phyloP scores from a whole-genome alignment of 2,797 vertebrate species.

The Macroramphosus scolopax region DNA sequence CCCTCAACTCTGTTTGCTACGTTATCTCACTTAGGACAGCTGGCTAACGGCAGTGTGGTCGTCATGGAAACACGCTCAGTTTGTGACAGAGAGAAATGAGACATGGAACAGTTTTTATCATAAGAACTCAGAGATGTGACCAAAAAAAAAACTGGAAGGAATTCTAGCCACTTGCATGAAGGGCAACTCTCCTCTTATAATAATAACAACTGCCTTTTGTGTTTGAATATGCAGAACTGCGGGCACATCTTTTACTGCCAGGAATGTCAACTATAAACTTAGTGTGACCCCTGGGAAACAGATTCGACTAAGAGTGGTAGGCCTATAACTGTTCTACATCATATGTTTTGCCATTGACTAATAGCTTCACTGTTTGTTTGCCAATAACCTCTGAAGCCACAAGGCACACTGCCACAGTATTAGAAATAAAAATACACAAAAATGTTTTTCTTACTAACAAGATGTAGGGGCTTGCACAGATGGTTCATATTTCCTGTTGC shows the following conservation, averaged over 20 bases:
- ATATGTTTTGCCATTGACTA: conserved; percentile 45
- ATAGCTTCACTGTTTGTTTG: conserved; percentile 53
- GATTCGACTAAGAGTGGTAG: conserved; percentile 22
- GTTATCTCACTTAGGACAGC: conserved; percentile 73
- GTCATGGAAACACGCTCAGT: conserved; percentile 73
- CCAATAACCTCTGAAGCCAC: conserved; percentile 38
- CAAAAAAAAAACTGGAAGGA: conserved; percentile 40
- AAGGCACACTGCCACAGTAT: conserved; percentile 53
- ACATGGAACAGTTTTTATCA: conserved; percentile 58
- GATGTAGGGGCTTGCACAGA: conserved; percentile 56
- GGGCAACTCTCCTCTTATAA: conserved; percentile 9
- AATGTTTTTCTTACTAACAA: conserved; percentile 56
- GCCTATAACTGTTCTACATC: conserved; percentile 16
- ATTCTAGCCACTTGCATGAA: conserved; percentile 10
- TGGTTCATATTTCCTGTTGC: conserved; percentile 69
- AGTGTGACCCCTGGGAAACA: conserved; percentile 37
- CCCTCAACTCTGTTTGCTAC: conserved; percentile 50
- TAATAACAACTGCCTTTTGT: conserved; percentile 26
- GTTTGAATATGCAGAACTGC: conserved; percentile 29
- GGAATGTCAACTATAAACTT: conserved; percentile 37
- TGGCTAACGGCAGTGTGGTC: conserved; percentile 70
- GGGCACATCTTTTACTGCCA: conserved; percentile 8
- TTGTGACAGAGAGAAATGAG: conserved; percentile 64
- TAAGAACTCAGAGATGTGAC: conserved; percentile 39
- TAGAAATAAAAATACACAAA: conserved; percentile 69